A percentile compares a stretch with the other conserved stretches of the same genome.
phyloP scores from a whole-genome alignment of 92 coral and sea anemone species.

The Montipora capitata region DNA sequence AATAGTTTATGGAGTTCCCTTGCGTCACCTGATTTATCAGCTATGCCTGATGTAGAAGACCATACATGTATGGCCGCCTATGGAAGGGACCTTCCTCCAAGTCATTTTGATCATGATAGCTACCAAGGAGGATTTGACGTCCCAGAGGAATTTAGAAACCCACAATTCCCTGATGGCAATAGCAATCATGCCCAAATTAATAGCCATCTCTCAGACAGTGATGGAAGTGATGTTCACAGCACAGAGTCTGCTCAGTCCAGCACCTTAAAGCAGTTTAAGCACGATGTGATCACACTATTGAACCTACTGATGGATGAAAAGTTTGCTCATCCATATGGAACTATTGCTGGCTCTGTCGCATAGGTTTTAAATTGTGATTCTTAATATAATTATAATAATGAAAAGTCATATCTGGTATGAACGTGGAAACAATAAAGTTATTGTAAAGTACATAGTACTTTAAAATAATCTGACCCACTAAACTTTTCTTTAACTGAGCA shows the following conservation, averaged over 20 bases:
- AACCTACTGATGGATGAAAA: slow-evolving; percentile 93
- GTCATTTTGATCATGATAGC: background rate
- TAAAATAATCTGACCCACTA: too few species aligned
- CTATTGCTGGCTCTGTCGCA: slow-evolving; percentile 98
- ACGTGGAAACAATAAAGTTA: too few species aligned
- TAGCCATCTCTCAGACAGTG: slow-evolving; percentile 58
- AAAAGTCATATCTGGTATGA: too few species aligned
- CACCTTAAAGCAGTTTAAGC: slow-evolving; percentile 83
- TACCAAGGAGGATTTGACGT: slow-evolving; percentile 11
- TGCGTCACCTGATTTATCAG: slow-evolving; percentile 11
- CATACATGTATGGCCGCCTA: slow-evolving; percentile 7
- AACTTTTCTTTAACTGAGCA: too few species aligned
- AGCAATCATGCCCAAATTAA: background rate
- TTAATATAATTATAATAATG: too few species aligned
- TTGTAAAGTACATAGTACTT: too few species aligned
- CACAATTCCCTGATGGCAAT: slow-evolving; percentile 26
- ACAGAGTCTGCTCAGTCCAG: slow-evolving; percentile 50
- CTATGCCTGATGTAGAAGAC: slow-evolving; percentile 21
- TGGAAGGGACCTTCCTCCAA: slow-evolving; percentile 6
- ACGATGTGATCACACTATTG: slow-evolving; percentile 81
- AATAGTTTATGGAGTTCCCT: slow-evolving; percentile 20
- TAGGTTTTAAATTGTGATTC: slow-evolving; percentile 13
- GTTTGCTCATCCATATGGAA: slow-evolving; percentile 99
- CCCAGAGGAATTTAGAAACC: background rate
- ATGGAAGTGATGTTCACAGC: slow-evolving; percentile 55